A percentile compares a stretch with the other conserved stretches of the same genome.
These are phyloP conservation scores for Archegozetes longisetosus DNA, from an alignment of 1,140 invertebrate species.

Conservation along the genomic window DNA sequence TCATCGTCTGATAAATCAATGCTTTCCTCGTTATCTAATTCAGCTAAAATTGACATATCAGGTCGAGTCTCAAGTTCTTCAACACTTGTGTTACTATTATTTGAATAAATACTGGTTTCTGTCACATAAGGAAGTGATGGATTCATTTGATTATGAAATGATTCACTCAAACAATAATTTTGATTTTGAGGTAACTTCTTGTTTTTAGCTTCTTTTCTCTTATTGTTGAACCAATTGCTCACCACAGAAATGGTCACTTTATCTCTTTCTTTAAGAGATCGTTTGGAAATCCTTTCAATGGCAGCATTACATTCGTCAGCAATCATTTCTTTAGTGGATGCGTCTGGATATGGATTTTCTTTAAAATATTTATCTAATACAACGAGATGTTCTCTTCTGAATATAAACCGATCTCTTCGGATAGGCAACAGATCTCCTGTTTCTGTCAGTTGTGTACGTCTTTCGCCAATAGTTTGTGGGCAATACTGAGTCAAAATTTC, in stretches of 20 bases:
- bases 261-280: constrained; percentile 27
- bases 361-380: constrained; percentile 29
- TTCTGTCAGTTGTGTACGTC: constrained; percentile 12
- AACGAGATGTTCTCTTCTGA: constrained; percentile 29
- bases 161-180: not conserved
- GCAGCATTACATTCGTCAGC: constrained; percentile 29
- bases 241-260: constrained; percentile 29
- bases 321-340: constrained; percentile 29
- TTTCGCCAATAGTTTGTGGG: not conserved
- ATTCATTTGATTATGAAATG: not conserved
- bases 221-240: constrained; percentile 33
- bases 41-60: not conserved
- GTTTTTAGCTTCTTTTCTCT: constrained; percentile 30
- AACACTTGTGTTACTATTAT: not conserved
- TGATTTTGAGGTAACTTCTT: not conserved
- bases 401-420: constrained; percentile 30
- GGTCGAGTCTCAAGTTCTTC: not conserved
- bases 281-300: constrained; percentile 23
- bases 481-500: constrained; percentile 19
- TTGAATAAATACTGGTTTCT: not conserved
- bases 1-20: not conserved
- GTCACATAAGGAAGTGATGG: not conserved
- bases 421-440: constrained; percentile 23
- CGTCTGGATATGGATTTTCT: constrained; percentile 30
- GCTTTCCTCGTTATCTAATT: not conserved